These are phyloP conservation scores for Oncorhynchus gorbuscha DNA, from an alignment of 2,113 vertebrate species.

Conservation along the genomic window DNA sequence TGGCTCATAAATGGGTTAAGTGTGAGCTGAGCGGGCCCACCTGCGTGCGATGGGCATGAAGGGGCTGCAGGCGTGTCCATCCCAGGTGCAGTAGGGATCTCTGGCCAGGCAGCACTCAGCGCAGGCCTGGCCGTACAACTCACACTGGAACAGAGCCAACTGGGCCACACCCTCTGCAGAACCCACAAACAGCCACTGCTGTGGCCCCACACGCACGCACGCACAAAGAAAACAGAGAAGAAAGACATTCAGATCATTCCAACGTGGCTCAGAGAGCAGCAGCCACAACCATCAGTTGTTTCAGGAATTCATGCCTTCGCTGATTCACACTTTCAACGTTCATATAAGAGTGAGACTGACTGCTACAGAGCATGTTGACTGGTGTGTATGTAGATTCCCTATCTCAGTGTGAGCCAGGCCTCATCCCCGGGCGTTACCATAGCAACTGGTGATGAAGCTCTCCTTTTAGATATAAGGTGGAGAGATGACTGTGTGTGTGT, in stretches of 20 bases:
- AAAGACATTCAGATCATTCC: not conserved
- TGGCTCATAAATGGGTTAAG: not conserved
- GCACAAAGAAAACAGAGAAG: not conserved
- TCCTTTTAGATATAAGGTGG: slow-evolving; percentile 62
- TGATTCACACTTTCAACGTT: slow-evolving; percentile 22
- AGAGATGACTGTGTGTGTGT: slow-evolving; percentile 39
- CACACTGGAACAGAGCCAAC: slow-evolving; percentile 78
- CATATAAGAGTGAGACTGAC: not conserved
- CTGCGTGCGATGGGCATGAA: slow-evolving; percentile 74
- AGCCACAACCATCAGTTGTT: not conserved
- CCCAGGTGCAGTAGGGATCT: slow-evolving; percentile 82
- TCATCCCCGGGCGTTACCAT: slow-evolving; percentile 63
- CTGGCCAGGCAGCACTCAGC: slow-evolving; percentile 80
- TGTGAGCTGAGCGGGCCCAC: slow-evolving; percentile 38
- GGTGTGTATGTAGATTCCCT: not conserved
- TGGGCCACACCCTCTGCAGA: slow-evolving; percentile 77
- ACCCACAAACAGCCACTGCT: slow-evolving; percentile 80
- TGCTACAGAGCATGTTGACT: not conserved
- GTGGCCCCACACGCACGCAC: slow-evolving; percentile 12
- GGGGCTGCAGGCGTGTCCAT: slow-evolving; percentile 79
- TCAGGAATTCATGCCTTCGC: slow-evolving; percentile 32
- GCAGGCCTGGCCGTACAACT: slow-evolving; percentile 79
- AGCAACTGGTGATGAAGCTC: slow-evolving; percentile 67
- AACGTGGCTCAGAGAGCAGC: not conserved
- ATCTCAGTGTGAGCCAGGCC: slow-evolving; percentile 31